Base-by-base conservation (phyloP, 2,888 invertebrate species). In the Melieria omissa region DNA sequence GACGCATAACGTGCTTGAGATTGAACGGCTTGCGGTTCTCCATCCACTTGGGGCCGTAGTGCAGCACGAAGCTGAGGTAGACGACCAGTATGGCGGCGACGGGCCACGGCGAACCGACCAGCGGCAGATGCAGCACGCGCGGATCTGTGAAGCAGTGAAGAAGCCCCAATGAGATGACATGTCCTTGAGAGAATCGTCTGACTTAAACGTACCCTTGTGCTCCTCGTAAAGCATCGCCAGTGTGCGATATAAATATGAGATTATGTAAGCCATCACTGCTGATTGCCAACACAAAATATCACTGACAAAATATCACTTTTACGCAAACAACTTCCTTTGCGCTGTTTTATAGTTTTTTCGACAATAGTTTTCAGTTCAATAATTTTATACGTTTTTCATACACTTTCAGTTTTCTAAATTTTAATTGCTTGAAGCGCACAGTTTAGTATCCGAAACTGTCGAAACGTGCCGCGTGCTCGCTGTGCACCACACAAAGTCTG, bases 21-120 rank as follows among this genome's bases (percentile, higher is more conserved):
- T 93, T 89, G 77, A 89, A 90, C 0, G 94, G 90, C 69, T 89
- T 85, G 60, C 91, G 88, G 74, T 91, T 88, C 69, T 89, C 89
- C 94, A 95, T 95, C 81, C 90, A 88, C 61, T 88, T 86, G 0
- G 95, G 95, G 0, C 95, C 95, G 82, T 91, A 88, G 80, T 90
- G 89, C 57, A 90, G 86, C 0, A 94, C 91, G 78, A 94, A 90
- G 80, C 91, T 88, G 12, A 94, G 86, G 84, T 95, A 95, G 0
- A 89, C 68, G 0, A 87, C 83, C 29, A 91, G 85, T 58, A 94
- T 78, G 0, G 85, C 47, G 0, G 92, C 0, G 0, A 89, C 88
- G 69, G 92, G 90, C 80, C 90, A 88, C 3, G 94, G 93, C 44
- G 91, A 90, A 1, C 89, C 88, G 80, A 93, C 90, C 57, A 95